These are phyloP conservation scores for Zaprionus davidi DNA, from an alignment of 1,140 invertebrate genomes.

Conservation along the genomic window DNA sequence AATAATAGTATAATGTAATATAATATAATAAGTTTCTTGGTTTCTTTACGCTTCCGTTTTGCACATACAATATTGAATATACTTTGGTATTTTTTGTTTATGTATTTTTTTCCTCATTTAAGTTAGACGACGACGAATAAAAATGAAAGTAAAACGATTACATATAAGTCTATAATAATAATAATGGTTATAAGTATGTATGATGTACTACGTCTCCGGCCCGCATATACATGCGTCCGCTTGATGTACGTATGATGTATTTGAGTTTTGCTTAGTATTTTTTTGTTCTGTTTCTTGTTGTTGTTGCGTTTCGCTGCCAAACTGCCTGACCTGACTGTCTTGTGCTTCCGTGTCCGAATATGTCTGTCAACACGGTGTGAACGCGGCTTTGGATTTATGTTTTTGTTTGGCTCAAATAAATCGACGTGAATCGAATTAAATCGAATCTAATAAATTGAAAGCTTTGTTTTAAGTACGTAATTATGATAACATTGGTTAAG, in stretches of 20 bases:
- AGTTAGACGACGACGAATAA: conserved; percentile 69
- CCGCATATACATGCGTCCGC: conserved; percentile 16
- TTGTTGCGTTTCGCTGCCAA: conserved; percentile 1
- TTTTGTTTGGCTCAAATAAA: conserved; percentile 50
- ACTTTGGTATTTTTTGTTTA: conserved; percentile 55
- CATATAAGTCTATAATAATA: conserved; percentile 65
- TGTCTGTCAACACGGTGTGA: conserved; percentile 5
- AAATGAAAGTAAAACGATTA: conserved; percentile 58
- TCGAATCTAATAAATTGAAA: conserved; percentile 66
- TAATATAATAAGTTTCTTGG: conserved; percentile 72
- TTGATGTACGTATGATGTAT: conserved; percentile 21
- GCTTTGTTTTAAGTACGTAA: conserved; percentile 45
- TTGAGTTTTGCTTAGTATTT: conserved; percentile 40
- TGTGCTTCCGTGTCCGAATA: not conserved
- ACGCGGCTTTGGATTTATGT: conserved; percentile 37
- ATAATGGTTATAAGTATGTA: conserved; percentile 61
- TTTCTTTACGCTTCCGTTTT: conserved; percentile 63
- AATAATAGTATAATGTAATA: conserved; percentile 80
- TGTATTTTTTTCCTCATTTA: conserved; percentile 29
- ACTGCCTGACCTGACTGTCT: not conserved
- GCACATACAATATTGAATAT: conserved; percentile 76
- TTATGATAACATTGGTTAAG: conserved; percentile 49
- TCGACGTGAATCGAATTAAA: conserved; percentile 54
- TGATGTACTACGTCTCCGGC: conserved; percentile 38
- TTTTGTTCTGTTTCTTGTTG: conserved; percentile 14